Conservation (phyloP, 2,888 invertebrate species). For the Acanthosepion esculentum region DNA sequence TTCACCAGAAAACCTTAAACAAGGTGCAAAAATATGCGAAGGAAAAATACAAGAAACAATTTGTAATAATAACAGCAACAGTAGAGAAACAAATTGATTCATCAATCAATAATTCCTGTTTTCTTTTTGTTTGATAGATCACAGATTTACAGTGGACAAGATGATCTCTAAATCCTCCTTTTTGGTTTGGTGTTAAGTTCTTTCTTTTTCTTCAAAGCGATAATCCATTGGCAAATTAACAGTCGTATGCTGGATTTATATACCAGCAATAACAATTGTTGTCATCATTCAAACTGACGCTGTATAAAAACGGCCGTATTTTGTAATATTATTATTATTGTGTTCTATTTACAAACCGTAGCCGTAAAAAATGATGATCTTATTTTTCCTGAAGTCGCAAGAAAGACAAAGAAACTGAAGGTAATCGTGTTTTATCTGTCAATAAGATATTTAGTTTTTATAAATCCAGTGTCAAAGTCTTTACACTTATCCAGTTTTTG, state of each 20-base stretch:
- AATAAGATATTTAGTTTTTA: not conserved
- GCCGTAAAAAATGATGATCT: not conserved
- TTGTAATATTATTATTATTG: not conserved
- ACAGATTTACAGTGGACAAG: not conserved
- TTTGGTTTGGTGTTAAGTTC: not conserved
- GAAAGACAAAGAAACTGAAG: not conserved
- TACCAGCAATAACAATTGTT: not conserved
- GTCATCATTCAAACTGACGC: too few relatives aligned
- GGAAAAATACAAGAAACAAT: not conserved
- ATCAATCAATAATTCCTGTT: not conserved
- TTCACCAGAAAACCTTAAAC: not conserved
- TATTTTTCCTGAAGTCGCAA: not conserved
- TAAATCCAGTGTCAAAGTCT: not conserved
- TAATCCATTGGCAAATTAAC: not conserved
- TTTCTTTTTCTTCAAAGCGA: not conserved
- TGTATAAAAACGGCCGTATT: too few relatives aligned
- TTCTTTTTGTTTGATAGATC: not conserved
- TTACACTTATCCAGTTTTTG: not conserved
- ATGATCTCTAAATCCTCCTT: not conserved
- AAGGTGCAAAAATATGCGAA: not conserved
- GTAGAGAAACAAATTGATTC: not conserved
- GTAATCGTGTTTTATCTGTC: not conserved
- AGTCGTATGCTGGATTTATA: not conserved
- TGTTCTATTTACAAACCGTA: not conserved
- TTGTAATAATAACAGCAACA: not conserved